Percentiles rank a stretch among this genome's conserved stretches.
Conservation (phyloP, 1,140 invertebrate genomes). For the Monochamus saltuarius region DNA sequence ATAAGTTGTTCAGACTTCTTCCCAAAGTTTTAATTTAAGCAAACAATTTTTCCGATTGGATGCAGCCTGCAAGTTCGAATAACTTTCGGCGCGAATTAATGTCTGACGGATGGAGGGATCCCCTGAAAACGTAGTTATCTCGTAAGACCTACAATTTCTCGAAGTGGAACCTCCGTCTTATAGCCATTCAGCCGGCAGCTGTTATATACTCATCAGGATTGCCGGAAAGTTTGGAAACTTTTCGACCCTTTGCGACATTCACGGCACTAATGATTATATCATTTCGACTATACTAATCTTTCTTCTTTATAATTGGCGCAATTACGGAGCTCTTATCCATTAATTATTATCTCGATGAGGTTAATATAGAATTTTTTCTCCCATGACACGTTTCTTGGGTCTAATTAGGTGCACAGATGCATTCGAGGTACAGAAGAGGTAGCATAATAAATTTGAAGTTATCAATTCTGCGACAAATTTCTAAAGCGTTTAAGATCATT, state of each 20-base stretch:
- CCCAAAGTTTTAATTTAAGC: too few species aligned
- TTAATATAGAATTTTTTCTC: too few species aligned
- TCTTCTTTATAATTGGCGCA: conserved; percentile 5
- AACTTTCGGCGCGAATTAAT: background rate
- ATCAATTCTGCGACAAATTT: too few species aligned
- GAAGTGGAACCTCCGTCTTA: conserved; percentile 33
- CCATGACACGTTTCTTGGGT: background rate
- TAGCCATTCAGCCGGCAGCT: conserved; percentile 39
- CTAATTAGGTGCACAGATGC: background rate
- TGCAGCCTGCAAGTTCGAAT: too few species aligned
- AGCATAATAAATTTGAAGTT: too few species aligned
- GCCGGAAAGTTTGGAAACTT: conserved; percentile 35
- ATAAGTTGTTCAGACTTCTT: too few species aligned
- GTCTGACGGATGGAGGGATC: background rate
- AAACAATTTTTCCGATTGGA: too few species aligned
- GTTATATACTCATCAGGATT: conserved; percentile 42
- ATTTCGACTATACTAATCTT: conserved; percentile 30
- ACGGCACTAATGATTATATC: conserved; percentile 34
- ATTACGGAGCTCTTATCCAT: too few species aligned
- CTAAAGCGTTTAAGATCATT: too few species aligned
- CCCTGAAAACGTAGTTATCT: conserved; percentile 25
- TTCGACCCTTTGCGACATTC: conserved; percentile 30
- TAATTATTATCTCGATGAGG: too few species aligned
- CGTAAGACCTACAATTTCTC: conserved; percentile 20
- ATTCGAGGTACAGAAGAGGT: too few species aligned